Conservation (phyloP, 2,113 vertebrate genomes). For the Carassius carassius region DNA sequence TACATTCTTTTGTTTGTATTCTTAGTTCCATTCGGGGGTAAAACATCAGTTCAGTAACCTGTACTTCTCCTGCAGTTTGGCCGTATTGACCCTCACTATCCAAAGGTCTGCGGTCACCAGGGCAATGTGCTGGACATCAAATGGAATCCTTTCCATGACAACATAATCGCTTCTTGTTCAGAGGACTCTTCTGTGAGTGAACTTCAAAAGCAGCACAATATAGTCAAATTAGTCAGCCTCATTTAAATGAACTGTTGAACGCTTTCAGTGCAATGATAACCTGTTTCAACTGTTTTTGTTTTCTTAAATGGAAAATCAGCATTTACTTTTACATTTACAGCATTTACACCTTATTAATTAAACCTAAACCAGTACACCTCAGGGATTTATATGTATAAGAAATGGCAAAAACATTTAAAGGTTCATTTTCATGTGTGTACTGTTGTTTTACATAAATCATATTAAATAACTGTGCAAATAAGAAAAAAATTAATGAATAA, state of each 20-base stretch:
- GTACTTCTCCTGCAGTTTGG: constrained; percentile 70
- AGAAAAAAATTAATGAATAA: not conserved
- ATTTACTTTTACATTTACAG: not conserved
- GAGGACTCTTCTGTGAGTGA: constrained; percentile 92
- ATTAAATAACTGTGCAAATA: not conserved
- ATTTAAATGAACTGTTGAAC: not conserved
- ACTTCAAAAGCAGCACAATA: not conserved
- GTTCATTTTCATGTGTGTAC: not conserved
- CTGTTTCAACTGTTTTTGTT: not conserved
- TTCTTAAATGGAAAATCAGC: not conserved
- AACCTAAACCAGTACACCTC: not conserved
- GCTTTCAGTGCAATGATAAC: not conserved
- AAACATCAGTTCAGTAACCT: not conserved
- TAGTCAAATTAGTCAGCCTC: constrained; percentile 25
- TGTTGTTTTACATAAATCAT: not conserved
- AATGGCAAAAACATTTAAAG: not conserved
- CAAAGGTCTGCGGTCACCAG: constrained; percentile 95
- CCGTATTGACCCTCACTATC: constrained; percentile 90
- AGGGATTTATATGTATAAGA: not conserved
- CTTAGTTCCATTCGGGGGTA: not conserved
- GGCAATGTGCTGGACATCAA: constrained; percentile 98
- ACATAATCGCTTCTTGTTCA: constrained; percentile 94
- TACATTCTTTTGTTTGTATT: not conserved
- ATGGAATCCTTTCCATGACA: constrained; percentile 99
- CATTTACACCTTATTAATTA: not conserved